These are phyloP conservation scores for Plemyria rubiginata DNA, from an alignment of 2,888 invertebrate genomes.

Conservation along the genomic window DNA sequence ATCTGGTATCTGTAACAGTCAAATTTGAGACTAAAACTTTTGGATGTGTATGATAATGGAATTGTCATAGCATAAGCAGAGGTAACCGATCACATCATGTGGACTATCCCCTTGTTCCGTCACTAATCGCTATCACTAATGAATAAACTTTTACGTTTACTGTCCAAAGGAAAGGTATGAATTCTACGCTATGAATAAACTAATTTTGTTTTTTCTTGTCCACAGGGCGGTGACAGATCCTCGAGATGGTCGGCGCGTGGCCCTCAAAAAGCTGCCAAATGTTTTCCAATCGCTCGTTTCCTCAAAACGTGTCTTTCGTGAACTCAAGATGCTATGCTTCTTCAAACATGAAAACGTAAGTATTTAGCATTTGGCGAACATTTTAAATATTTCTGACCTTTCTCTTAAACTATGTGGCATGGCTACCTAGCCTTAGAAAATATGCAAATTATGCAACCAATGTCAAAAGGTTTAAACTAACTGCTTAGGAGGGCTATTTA, in stretches of 20 bases:
- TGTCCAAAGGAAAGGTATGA: neutral
- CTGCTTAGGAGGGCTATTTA: neutral
- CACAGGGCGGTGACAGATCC: conserved; percentile 99
- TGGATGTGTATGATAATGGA: too few relatives aligned
- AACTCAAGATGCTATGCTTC: conserved; percentile 99
- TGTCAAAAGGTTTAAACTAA: neutral
- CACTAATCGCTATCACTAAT: too few relatives aligned
- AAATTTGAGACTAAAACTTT: too few relatives aligned
- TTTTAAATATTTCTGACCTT: neutral
- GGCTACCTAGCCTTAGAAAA: neutral
- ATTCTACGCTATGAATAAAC: neutral
- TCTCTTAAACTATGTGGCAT: neutral
- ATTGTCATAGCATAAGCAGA: too few relatives aligned
- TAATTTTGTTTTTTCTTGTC: conserved; percentile 50
- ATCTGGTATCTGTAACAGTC: too few relatives aligned
- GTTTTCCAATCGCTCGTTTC: conserved; percentile 99
- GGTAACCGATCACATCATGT: too few relatives aligned
- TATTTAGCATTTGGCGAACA: conserved; percentile 49
- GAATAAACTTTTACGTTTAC: too few relatives aligned
- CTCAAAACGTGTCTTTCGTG: conserved; percentile 99
- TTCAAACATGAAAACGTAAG: conserved; percentile 99
- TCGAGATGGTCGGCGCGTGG: conserved; percentile 98
- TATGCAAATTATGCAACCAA: neutral
- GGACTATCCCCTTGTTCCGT: too few relatives aligned
- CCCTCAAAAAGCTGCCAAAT: conserved; percentile 99